phyloP scores from a whole-genome alignment of 2,888 invertebrate species.

The Podotricha telesiphe region DNA sequence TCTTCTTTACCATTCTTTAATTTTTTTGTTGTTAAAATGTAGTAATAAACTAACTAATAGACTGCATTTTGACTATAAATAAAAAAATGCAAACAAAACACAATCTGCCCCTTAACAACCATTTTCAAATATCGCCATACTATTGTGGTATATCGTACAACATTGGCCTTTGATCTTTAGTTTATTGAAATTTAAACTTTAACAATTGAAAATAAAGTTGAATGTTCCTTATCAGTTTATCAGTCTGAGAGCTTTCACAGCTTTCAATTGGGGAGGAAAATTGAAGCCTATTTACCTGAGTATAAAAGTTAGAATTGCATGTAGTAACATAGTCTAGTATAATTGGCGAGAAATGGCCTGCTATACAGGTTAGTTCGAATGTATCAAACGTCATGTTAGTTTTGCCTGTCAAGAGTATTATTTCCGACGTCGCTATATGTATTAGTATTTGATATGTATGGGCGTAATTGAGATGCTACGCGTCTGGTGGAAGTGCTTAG shows the following conservation, averaged over 20 bases:
- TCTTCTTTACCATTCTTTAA: too few relatives aligned
- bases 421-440: slow-evolving; percentile 31
- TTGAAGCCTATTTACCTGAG: not conserved
- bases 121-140: slow-evolving; percentile 69
- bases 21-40: too few relatives aligned
- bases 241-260: not conserved
- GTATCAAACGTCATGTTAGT: slow-evolving; percentile 53
- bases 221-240: slow-evolving; percentile 50
- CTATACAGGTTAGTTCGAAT: slow-evolving; percentile 59
- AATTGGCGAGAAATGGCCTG: slow-evolving; percentile 78
- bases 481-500: too few relatives aligned
- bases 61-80: not conserved
- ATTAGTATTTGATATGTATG: slow-evolving; percentile 27
- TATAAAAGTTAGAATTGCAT: slow-evolving; percentile 18
- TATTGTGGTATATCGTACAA: slow-evolving; percentile 73
- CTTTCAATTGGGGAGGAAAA: not conserved
- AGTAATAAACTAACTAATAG: not conserved
- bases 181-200: slow-evolving; percentile 53
- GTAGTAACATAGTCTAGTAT: slow-evolving; percentile 55
- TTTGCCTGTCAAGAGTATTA: slow-evolving; percentile 40
- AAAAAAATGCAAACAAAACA: not conserved
- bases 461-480: not conserved
- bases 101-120: slow-evolving; percentile 62
- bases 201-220: slow-evolving; percentile 51
- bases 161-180: slow-evolving; percentile 69